Evolutionary conservation across 2,888 invertebrate species (phyloP), one percentile per base, ranked within the genome.

Genomic region (Dascillus cervinus): DNA sequence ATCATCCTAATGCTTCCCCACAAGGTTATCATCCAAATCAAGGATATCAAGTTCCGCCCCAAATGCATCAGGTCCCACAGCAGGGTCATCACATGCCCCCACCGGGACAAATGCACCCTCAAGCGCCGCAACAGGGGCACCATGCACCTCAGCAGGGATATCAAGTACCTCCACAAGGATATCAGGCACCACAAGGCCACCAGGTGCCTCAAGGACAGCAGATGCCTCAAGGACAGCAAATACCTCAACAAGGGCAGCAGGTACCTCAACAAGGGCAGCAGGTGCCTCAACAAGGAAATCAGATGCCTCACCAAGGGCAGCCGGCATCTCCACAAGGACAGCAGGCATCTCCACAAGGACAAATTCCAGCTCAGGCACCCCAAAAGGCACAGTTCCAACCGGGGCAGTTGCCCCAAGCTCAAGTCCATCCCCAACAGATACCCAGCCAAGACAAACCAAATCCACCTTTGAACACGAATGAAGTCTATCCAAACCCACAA

Each of bases 1-100:
- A 58, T 14, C 55, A 58, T 21, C 55, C 51, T 10, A 46, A 51
- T 31, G 51, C 50, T 27, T 45, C 40, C n/a, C 42, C 49, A 5
- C 50, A 49, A 26, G 40, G 26, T 3, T 39, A 44, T 11, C 31
- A 33, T 17, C 17, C 17, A 6, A 17, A 9, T 38, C 52, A 43
- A 26, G 3, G 5, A n/a, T 13, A 9, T 26, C 26, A 27, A 26
- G 36, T 34, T 2, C 45, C 41, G 32, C 30, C 22, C 14, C 50
- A 46, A 15, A 34, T 19, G 8, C 29, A 22, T 9, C 34, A 29
- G 24, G 11, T 11, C 11, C 34, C 34, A 15, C 34, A 22, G 10
- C 38, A 33, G 3, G 26, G 25, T 20, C 26, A 26, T 3, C 44
- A 40, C 26, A 27, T 25, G 12, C 41, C 26, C 11, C 32, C 24